Evolutionary conservation across 2,888 invertebrate genomes (phyloP), one percentile per base, ranked within the genome.

Genomic region (Trichogramma evanescens): DNA sequence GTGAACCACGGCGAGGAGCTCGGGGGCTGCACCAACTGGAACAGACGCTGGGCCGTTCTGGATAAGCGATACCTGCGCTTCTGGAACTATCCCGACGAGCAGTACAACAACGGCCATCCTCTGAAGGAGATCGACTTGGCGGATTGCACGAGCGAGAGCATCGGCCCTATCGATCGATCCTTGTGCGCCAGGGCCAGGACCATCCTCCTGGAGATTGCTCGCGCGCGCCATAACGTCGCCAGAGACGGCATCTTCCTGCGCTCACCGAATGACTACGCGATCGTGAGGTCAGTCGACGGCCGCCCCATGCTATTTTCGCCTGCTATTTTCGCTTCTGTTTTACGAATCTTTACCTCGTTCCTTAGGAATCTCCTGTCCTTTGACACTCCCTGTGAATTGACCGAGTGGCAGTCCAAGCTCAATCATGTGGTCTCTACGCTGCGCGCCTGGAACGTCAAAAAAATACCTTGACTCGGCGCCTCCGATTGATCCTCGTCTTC

Each of bases 1-100:
- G 67, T 84, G 2, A 82, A 81, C 50, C 74, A 83, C 9, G 81
- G 82, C 9, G 77, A 78, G 54, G 73, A 78, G 13, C 66, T 64
- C 4, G 75, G 74, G 5, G 73, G 75, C 4, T 69, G 71, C 0
- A 74, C 80, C 26, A 73, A 73, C 57, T 84, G 84, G 84, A 83
- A 83, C 69, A 77, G 81, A 0, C 76, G 80, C 56, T 84, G 83
- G 83, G 83, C 83, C 67, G 76, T 77, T 5, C 69, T 84, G 6
- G 72, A 78, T 39, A 80, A 79, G 0, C 73, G 79, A 9, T 67
- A 68, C 0, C 65, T 84, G 2, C 70, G 71, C 38, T 78, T 82
- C 46, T 84, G 82, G 81, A 80, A 81, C 56, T 80, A 82, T 69
- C 82, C 82, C 1, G 71, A 75, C 39, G 80, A 81, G 52, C 76